Conservation (phyloP, 1,140 invertebrate genomes). For the Ooceraea biroi region DNA sequence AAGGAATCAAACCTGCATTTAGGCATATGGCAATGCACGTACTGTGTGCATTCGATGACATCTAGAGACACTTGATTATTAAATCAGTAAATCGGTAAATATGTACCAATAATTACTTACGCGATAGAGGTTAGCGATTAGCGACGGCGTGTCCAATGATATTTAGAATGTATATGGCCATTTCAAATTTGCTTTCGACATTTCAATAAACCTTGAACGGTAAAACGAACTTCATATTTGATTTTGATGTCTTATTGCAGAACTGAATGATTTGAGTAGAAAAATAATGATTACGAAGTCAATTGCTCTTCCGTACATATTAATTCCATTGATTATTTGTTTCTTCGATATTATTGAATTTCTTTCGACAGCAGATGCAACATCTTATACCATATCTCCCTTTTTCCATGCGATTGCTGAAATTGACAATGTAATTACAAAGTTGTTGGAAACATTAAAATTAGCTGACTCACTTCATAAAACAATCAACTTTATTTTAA, state of each 20-base stretch:
- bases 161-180: not conserved
- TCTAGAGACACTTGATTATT: not conserved
- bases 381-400: too few relatives aligned
- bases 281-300: conserved; percentile 31
- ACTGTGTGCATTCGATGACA: not conserved
- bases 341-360: not conserved
- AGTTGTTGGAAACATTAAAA: not conserved
- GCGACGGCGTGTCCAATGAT: not conserved
- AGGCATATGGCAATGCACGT: not conserved
- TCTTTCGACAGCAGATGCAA: not conserved
- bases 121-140: conserved; percentile 43
- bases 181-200: not conserved
- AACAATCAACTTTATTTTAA: conserved; percentile 44
- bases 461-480: not conserved
- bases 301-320: conserved; percentile 6
- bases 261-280: not conserved
- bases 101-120: conserved; percentile 40
- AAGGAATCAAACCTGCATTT: not conserved
- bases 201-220: conserved; percentile 44
- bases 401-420: conserved; percentile 39
- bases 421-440: conserved; percentile 6
- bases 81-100: not conserved
- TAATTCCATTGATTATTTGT: conserved; percentile 21
- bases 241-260: not conserved
- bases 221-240: not conserved